Evolutionary conservation across 2,888 invertebrate species (phyloP), one percentile per base, ranked within the genome.

Genomic region (Stictocephala bisonia): DNA sequence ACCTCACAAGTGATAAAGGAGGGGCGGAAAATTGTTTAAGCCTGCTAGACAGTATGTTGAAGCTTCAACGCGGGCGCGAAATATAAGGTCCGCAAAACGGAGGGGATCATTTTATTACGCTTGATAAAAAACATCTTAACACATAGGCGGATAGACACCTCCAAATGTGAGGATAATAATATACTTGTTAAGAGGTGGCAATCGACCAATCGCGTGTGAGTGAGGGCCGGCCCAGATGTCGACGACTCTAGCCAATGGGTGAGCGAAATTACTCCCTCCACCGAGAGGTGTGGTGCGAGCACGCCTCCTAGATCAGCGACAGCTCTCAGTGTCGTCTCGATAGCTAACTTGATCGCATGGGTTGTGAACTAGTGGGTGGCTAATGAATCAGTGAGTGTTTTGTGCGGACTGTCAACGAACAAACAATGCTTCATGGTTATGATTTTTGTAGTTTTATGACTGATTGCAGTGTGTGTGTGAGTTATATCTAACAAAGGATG

Each of bases 81-180:
- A n/a, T 51, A 11, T 29, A 68, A 68, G n/a, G 27, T 13, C 51
- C 68, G 68, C 68, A 11, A 68, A 68, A 68, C 13, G 20, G 31
- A 13, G 26, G 51, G 29, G 50, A 68, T 68, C 68, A 68, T 51
- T 68, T 68, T 68, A 68, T 64, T 64, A 68, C 18, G n/a, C 51
- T 40, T 26, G 15, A 50, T 35, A 51, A 50, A 70, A 70, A 70
- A 70, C 69, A 53, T 70, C 70, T 70, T 70, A 70, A 70, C 70
- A 70, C 70, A 53, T 68, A 50, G 67, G 48, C 67, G 67, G 40
- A 56, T 58, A 64, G 64, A 72, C 72, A 66, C 67, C 72, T 67
- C 66, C 72, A 71, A 71, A 71, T 71, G 71, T 64, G 58, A 60
- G 51, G 71, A 71, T 71, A 71, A 71, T 71, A 71, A 71, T 71